phyloP scores from a whole-genome alignment of 2,888 invertebrate species.

The Conus canariensis region DNA sequence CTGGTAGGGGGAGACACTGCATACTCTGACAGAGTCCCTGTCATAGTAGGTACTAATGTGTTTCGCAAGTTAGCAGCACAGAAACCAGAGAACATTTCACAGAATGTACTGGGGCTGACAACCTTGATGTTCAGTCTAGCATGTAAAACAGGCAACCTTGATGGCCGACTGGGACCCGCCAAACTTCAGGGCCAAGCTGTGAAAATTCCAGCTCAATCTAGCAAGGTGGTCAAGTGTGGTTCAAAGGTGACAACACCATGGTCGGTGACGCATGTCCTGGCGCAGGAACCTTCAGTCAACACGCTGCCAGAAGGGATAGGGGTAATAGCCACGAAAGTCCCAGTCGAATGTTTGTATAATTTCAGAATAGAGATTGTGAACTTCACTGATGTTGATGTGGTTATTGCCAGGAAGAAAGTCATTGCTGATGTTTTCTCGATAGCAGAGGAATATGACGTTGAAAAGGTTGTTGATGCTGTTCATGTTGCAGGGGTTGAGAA shows the following conservation, averaged over 20 bases:
- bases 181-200: neutral
- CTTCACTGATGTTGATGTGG: neutral
- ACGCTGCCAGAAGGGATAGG: neutral
- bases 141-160: neutral
- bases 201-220: neutral
- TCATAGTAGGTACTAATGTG: neutral
- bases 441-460: neutral
- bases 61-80: neutral
- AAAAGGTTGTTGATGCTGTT: neutral
- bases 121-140: neutral
- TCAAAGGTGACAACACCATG: neutral
- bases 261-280: neutral
- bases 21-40: neutral
- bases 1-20: neutral
- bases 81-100: neutral
- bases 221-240: neutral
- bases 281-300: neutral
- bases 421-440: neutral
- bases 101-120: neutral
- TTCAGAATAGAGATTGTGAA: neutral
- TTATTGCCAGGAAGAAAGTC: neutral
- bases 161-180: neutral
- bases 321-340: neutral
- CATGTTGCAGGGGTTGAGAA: neutral
- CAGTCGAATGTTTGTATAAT: constrained; percentile 1